Evolutionary conservation across 2,113 vertebrate species (phyloP).

Genomic region (Plecotus auritus): DNA sequence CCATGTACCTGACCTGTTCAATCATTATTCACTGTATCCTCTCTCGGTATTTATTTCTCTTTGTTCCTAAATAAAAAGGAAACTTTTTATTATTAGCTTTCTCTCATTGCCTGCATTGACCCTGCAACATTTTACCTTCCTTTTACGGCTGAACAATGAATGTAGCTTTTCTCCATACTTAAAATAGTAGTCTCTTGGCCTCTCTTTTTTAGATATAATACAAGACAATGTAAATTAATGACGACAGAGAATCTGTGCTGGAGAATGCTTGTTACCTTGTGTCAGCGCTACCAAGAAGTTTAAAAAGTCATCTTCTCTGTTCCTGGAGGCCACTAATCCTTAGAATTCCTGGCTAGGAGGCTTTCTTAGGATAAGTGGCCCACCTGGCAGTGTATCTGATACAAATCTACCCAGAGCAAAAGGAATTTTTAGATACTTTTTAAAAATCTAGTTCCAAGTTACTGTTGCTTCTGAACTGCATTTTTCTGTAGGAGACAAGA

Average conservation of each 20-base stretch:
- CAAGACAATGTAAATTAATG: background rate
- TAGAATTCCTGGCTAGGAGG: background rate
- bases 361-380: background rate
- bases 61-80: background rate
- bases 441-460: background rate
- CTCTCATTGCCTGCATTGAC: background rate
- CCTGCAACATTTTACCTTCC: background rate
- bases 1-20: background rate
- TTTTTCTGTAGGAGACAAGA: background rate
- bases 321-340: background rate
- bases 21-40: background rate
- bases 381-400: background rate
- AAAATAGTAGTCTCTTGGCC: conserved; percentile 3
- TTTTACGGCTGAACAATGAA: conserved; percentile 13
- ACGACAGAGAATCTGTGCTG: background rate
- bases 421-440: background rate
- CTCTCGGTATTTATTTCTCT: background rate
- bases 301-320: background rate
- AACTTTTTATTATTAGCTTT: background rate
- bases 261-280: background rate
- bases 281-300: background rate
- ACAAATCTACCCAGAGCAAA: background rate
- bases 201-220: background rate
- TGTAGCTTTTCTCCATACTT: background rate
- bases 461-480: background rate